Conservation (phyloP, 2,888 invertebrate species). For the Ceriagrion tenellum region DNA sequence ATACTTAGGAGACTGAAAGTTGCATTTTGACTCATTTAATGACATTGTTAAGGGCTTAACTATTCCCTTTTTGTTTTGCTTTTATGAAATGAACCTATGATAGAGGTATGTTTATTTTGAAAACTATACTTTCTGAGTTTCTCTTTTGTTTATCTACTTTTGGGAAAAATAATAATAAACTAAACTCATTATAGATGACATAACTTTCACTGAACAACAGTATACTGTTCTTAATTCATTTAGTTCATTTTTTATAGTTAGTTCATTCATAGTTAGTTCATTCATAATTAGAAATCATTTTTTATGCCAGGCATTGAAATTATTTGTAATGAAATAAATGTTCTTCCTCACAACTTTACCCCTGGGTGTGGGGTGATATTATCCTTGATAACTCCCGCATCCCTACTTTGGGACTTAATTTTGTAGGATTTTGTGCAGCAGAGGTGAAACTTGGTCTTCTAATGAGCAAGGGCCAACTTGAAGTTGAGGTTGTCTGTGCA, state of each 20-base stretch:
- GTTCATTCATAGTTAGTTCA: too few relatives aligned
- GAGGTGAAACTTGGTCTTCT: slow-evolving; percentile 93
- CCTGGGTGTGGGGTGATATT: slow-evolving; percentile 5
- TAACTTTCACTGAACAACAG: neutral
- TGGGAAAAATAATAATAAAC: too few relatives aligned
- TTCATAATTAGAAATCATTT: neutral
- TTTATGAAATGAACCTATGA: neutral
- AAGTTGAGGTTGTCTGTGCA: slow-evolving; percentile 90
- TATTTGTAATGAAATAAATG: neutral
- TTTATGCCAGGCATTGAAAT: neutral
- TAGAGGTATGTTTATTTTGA: neutral
- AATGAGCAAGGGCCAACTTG: slow-evolving; percentile 94
- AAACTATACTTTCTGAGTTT: neutral
- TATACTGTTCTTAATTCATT: neutral
- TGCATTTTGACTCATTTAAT: neutral
- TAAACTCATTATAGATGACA: neutral
- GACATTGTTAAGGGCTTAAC: neutral
- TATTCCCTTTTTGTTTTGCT: neutral
- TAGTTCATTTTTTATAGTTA: too few relatives aligned
- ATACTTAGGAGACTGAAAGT: neutral
- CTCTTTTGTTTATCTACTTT: too few relatives aligned
- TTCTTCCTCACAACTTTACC: neutral
- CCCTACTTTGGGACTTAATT: slow-evolving; percentile 57
- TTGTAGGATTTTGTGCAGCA: slow-evolving; percentile 77
- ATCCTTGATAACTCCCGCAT: slow-evolving; percentile 24